Evolutionary conservation across 30 jellyfish, hydroid and myxozoan species (phyloP), one percentile per base, ranked within the genome.

Genomic region (Aurelia coerulea): DNA sequence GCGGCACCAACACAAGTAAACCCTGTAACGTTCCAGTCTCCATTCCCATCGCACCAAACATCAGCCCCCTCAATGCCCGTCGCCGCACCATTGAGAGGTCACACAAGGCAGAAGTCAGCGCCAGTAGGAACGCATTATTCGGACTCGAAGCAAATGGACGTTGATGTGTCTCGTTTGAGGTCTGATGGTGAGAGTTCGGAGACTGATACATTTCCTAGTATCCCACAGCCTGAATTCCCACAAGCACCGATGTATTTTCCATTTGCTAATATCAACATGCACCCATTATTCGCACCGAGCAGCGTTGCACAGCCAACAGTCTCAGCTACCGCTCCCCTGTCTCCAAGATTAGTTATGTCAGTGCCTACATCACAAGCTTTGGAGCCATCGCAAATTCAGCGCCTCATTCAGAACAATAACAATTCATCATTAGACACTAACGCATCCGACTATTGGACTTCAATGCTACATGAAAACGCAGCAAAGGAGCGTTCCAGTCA

Each of bases 141-240:
- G 65, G 88, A 69, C 37, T 16, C 93, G 53, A 74, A 65, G 75
- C 83, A 75, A 50, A 91, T 91, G 97, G 97, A 91, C 52, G 83
- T 91, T 8, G 97, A 91, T 60, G 88, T 68, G 62, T 56, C 85
- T 14, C 90, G 93, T 18, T 37, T 65, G 8, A 32, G 65, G 2
- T 35, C 86, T 12, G 92, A 63, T 4, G 4, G 39, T 16, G 81
- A 79, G 11, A 19, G 68, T 9, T 56, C 80, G n/a, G 81, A 32
- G 29, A 78, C 58, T 35, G 72, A 49, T 59, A 37, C 75, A n/a
- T 84, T 59, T 77, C 77, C 87, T 17, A 64, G 49, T 15, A 68
- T 84, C 18, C 88, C 71, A 16, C 93, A 73, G 52, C 77, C 82
- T 16, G 93, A 84, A 15, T 67, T 84, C 31, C 82, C 87, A 5